Conservation (phyloP, 2,113 vertebrate species). For the Hyaena hyaena region DNA sequence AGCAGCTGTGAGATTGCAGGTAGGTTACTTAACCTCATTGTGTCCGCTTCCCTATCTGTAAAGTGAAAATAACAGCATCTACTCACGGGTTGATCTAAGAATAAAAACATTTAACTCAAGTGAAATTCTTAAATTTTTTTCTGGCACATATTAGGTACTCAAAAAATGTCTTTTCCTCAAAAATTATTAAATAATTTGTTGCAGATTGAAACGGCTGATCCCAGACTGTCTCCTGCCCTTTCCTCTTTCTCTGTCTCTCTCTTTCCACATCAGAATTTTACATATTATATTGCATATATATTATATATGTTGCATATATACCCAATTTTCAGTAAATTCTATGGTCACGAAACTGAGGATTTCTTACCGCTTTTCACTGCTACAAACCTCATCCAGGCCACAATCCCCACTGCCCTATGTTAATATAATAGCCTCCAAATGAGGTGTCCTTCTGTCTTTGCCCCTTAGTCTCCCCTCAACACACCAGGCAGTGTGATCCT, state of each 20-base stretch:
- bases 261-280: background rate
- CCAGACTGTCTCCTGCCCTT: background rate
- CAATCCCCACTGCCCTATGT: accelerated
- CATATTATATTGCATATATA: background rate
- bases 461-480: background rate
- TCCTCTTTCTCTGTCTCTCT: accelerated
- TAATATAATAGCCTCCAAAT: background rate
- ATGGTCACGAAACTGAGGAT: background rate
- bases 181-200: background rate
- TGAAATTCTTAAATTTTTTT: background rate
- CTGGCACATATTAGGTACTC: background rate
- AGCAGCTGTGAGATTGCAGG: background rate
- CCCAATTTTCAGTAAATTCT: background rate
- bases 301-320: no score
- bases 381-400: no score
- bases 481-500: background rate
- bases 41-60: background rate
- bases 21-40: background rate
- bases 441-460: background rate
- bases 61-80: background rate
- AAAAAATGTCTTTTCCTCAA: background rate
- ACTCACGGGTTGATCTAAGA: background rate
- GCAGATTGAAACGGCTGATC: background rate
- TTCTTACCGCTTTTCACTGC: no score
- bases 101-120: background rate